phyloP scores from a whole-genome alignment of 2,888 invertebrate species.

The Mycalesis mineus region DNA sequence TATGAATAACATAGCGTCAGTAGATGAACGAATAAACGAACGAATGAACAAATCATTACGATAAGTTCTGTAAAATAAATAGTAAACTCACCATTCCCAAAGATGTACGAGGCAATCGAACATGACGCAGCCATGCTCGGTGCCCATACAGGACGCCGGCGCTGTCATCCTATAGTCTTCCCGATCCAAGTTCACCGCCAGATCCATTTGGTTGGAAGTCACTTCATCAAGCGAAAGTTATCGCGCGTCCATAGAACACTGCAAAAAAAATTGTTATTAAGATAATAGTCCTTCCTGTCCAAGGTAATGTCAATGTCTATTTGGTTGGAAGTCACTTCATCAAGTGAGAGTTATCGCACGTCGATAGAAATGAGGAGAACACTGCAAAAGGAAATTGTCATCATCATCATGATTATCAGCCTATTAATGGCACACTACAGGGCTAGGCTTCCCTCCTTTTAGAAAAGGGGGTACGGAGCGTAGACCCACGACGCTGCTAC shows the following conservation, averaged over 20 bases:
- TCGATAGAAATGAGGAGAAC: background rate
- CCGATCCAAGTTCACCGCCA: slow-evolving; percentile 32
- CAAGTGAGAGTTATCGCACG: slow-evolving; percentile 4
- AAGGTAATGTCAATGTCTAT: slow-evolving; percentile 34
- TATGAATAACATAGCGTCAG: no score
- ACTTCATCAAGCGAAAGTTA: slow-evolving; percentile 19
- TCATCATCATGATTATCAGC: no score
- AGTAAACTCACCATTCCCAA: slow-evolving; percentile 68
- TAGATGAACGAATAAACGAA: no score
- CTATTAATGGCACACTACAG: no score
- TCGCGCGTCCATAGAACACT: background rate
- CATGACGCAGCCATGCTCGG: slow-evolving; percentile 71
- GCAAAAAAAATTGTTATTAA: slow-evolving; percentile 2
- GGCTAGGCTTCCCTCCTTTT: no score
- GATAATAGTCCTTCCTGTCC: slow-evolving; percentile 30
- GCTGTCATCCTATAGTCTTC: slow-evolving; percentile 52
- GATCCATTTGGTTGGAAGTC: slow-evolving; percentile 36
- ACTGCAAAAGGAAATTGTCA: slow-evolving; percentile 7
- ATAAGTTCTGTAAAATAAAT: slow-evolving; percentile 2
- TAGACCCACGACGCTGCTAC: no score
- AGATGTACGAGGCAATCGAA: slow-evolving; percentile 70
- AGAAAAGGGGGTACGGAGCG: no score
- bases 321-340: slow-evolving; percentile 33
- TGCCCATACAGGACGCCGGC: slow-evolving; percentile 64
- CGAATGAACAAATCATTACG: no score